Percentiles rank a stretch among this genome's conserved stretches.
Conservation (phyloP, 2,888 invertebrate species). For the Carpatolechia fugitivella region DNA sequence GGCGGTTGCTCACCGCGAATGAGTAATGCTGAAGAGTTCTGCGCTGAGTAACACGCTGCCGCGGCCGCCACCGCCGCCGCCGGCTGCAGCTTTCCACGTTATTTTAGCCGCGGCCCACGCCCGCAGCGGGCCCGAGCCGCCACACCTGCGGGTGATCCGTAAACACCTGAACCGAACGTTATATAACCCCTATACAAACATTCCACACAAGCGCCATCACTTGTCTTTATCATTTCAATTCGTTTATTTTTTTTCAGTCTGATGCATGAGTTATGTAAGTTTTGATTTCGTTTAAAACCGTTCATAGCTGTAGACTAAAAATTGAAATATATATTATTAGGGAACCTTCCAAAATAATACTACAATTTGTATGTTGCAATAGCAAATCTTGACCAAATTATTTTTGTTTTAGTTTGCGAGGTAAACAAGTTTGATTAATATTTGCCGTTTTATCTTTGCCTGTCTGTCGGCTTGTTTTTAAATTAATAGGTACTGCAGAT, state of each 20-base stretch:
- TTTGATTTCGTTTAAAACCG: no score
- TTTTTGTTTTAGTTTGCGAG: no score
- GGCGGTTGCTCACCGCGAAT: slow-evolving; percentile 51
- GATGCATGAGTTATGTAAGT: no score
- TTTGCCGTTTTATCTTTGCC: background rate
- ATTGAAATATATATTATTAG: no score
- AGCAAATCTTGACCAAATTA: no score
- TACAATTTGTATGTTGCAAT: no score
- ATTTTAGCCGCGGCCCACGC: slow-evolving; percentile 72
- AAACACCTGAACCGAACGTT: slow-evolving; percentile 64
- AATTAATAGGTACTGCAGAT: no score
- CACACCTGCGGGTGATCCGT: slow-evolving; percentile 65
- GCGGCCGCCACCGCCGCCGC: no score
- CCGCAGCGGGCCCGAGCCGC: slow-evolving; percentile 39
- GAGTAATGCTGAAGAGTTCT: slow-evolving; percentile 62
- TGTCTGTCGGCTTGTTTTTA: no score
- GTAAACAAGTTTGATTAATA: background rate
- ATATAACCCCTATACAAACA: slow-evolving; percentile 51
- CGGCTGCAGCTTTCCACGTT: slow-evolving; percentile 61
- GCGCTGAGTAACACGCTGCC: slow-evolving; percentile 61
- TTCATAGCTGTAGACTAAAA: no score
- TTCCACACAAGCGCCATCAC: background rate
- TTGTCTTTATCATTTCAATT: background rate
- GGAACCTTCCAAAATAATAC: no score
- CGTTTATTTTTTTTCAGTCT: background rate